Base-by-base conservation (phyloP, 2,113 vertebrate species). In the Hydrolagus affinis region DNA sequence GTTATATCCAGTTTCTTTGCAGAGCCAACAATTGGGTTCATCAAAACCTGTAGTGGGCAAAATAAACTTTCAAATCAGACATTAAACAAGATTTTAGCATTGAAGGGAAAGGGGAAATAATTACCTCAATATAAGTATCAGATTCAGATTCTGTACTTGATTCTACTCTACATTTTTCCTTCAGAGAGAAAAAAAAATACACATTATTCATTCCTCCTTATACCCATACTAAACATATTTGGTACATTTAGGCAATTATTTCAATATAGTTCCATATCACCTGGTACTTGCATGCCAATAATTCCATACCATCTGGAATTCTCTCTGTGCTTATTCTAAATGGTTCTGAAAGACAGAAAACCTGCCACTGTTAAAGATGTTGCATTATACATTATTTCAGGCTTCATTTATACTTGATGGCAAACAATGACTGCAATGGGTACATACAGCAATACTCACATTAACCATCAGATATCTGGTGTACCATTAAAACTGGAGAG, bases 121-220 rank as follows among this genome's bases (percentile, higher is more conserved):
- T 87, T 92, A 95, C 94, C 94, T 95, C 92, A 0, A 30, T 25
- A 0, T 90, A 92, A 70, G 89, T 89, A 87, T 96, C 95, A 0
- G 94, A 91, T 87, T 96, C 95, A 0, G 94, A 95, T 85, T 95
- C 94, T 0, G 93, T 92, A 86, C 96, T 96, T 17, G 94, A 96
- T 78, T 94, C 94, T 85, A 94, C 90, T 86, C 88, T 89, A 85
- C 94, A 95, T 90, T 95, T 93, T 88, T 94, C 90, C 92, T 92
- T 86, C 85, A 90, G 74, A 86, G 77, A 85, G 44, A 80, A 25
- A 44, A 87, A 87, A 14, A 11, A 66, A 70, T 76, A 88, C 28
- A 10, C 14, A n/a, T 77, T 77, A 60, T 57, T 23, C 30, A 57
- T 69, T 15, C 66, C 15, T 25, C 11, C 21, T 23, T 77, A 17